Percentiles rank a stretch among this genome's conserved stretches.
Evolutionary conservation across 2,888 invertebrate species (phyloP).

Genomic region (Nomada fabriciana): DNA sequence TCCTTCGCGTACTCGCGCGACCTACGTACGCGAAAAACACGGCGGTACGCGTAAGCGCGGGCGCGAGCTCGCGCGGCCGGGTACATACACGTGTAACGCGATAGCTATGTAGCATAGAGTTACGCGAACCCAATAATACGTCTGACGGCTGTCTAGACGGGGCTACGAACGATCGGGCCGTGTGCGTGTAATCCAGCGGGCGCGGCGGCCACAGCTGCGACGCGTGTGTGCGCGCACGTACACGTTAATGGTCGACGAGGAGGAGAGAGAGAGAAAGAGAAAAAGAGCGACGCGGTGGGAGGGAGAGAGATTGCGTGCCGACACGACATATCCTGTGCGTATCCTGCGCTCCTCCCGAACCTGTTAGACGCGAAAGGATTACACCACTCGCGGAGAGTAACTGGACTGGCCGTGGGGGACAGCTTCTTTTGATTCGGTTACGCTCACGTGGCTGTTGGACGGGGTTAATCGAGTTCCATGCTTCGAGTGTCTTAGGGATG

Average conservation of each 20-base stretch:
- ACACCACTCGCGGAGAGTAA: conserved; percentile 49
- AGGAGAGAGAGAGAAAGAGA: neutral
- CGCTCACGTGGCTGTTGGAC: conserved; percentile 13
- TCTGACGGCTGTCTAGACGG: conserved; percentile 83
- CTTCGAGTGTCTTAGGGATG: conserved; percentile 24
- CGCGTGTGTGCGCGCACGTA: conserved; percentile 28
- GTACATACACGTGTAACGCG: conserved; percentile 68
- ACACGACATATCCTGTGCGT: conserved; percentile 43
- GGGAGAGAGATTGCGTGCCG: conserved; percentile 23
- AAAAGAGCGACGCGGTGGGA: neutral
- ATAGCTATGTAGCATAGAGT: conserved; percentile 76
- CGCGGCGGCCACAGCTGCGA: conserved; percentile 41
- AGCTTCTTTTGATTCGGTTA: conserved; percentile 29
- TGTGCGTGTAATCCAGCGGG: conserved; percentile 64
- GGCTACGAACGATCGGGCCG: conserved; percentile 65
- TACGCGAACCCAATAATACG: conserved; percentile 82
- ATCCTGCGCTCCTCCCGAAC: conserved; percentile 52
- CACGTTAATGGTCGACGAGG: conserved; percentile 44
- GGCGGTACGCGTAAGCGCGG: conserved; percentile 3
- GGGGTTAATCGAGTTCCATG: conserved; percentile 40
- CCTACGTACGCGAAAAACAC: conserved; percentile 21
- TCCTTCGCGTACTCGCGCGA: conserved; percentile 15
- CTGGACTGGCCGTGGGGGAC: conserved; percentile 39
- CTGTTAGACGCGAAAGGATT: conserved; percentile 56
- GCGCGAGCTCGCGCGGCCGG: conserved; percentile 33